phyloP scores from a whole-genome alignment of 2,113 vertebrate species.

The Irena cyanogastra region DNA sequence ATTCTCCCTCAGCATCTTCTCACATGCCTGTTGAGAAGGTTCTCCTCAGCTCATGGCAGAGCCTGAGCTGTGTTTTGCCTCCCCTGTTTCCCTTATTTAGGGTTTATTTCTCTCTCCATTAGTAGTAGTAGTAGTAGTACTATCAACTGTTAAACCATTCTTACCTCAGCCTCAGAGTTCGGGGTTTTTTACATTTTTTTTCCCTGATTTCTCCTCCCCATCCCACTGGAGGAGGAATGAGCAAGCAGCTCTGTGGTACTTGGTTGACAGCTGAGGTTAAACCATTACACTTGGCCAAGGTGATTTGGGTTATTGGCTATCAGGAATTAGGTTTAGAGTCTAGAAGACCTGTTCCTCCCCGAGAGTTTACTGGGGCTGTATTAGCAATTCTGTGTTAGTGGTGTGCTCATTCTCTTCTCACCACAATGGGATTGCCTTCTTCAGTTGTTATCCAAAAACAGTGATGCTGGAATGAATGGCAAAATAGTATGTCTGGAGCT shows the following conservation, averaged over 20 bases:
- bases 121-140: not conserved
- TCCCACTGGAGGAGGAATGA: not conserved
- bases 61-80: not conserved
- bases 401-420: not conserved
- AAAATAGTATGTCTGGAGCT: not conserved
- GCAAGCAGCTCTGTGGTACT: not conserved
- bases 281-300: not conserved
- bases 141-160: not conserved
- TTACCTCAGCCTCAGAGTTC: fast-evolving
- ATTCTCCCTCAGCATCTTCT: not conserved
- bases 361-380: not conserved
- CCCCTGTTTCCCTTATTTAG: not conserved
- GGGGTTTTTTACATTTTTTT: not conserved
- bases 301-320: not conserved
- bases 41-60: not conserved
- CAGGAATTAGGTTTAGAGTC: not conserved
- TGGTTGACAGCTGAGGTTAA: not conserved
- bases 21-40: not conserved
- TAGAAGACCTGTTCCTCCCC: not conserved
- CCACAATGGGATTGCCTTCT: not conserved
- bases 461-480: not conserved
- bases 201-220: not conserved
- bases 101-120: not conserved
- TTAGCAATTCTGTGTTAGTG: not conserved
- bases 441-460: not conserved